Percentiles rank a stretch among this genome's conserved stretches.
Conservation (phyloP, 2,888 invertebrate species). For the Drosophila algonquin region DNA sequence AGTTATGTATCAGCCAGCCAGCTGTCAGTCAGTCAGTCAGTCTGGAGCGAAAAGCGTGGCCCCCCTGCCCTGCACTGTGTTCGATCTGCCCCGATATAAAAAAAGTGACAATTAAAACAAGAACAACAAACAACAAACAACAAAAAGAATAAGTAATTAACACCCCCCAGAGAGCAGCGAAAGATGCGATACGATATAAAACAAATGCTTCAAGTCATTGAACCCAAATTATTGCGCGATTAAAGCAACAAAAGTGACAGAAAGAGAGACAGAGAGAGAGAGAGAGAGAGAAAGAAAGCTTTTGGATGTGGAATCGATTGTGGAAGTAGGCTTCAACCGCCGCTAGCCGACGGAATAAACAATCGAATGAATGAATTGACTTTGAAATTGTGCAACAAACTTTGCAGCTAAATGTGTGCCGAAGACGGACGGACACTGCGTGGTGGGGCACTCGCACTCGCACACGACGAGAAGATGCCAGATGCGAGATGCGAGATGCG, state of each 20-base stretch:
- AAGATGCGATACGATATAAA: constrained; percentile 21
- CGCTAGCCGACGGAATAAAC: background rate
- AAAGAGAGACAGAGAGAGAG: constrained; percentile 8
- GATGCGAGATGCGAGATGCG: background rate
- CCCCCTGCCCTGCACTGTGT: background rate
- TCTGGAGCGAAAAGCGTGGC: too few relatives aligned
- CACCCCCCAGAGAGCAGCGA: constrained; percentile 49
- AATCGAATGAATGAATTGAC: constrained; percentile 44
- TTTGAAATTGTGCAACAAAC: constrained; percentile 60
- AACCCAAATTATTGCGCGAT: constrained; percentile 52
- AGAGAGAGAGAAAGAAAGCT: background rate
- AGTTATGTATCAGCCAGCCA: background rate
- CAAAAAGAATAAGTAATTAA: constrained; percentile 60
- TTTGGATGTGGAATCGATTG: constrained; percentile 30
- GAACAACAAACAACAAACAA: background rate
- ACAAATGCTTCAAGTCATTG: constrained; percentile 65
- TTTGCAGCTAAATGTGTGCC: background rate
- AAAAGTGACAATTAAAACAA: constrained; percentile 68
- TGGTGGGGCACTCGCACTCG: background rate
- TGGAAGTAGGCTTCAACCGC: constrained; percentile 6
- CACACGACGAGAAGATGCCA: background rate
- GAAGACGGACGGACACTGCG: background rate
- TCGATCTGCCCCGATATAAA: constrained; percentile 46
- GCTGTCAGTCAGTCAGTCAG: background rate
- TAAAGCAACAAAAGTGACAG: constrained; percentile 23